Evolutionary conservation across 2,113 vertebrate genomes (phyloP).

Genomic region (Typhlomys cinereus): DNA sequence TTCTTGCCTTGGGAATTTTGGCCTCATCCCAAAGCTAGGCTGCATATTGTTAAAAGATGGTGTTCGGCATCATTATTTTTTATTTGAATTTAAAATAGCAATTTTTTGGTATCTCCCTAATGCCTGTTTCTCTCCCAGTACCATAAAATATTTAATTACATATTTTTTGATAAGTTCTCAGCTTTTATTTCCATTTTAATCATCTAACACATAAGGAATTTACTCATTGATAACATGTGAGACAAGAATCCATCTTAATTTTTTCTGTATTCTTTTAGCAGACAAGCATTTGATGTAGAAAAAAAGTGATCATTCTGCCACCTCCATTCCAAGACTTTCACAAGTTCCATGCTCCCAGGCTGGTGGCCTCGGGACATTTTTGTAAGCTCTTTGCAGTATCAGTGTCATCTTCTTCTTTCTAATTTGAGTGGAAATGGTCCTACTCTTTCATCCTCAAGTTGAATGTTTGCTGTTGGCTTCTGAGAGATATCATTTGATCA

Average conservation of each 20-base stretch:
- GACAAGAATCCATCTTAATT: not conserved
- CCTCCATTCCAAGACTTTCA: not conserved
- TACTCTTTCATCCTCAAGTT: not conserved
- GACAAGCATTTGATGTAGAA: not conserved
- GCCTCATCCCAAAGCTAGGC: not conserved
- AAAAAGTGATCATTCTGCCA: not conserved
- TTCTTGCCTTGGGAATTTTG: not conserved
- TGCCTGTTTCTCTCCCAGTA: not conserved
- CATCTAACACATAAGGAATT: not conserved
- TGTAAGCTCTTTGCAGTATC: not conserved
- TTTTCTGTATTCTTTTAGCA: slow-evolving; percentile 20
- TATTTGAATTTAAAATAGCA: not conserved
- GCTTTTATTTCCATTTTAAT: not conserved
- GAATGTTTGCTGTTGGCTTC: not conserved
- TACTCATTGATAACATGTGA: not conserved
- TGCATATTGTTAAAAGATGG: not conserved
- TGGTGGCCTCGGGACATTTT: not conserved
- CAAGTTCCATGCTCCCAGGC: too few species aligned
- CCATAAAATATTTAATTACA: not conserved
- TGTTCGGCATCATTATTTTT: not conserved
- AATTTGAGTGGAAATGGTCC: not conserved
- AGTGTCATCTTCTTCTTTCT: not conserved
- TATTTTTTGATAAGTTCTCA: not conserved
- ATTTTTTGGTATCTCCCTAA: not conserved
- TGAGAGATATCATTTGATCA: not conserved